Percentiles rank a stretch among this genome's conserved stretches.
These are phyloP conservation scores for Epinephelus coioides DNA, from an alignment of 2,797 vertebrate species.

Conservation along the genomic window DNA sequence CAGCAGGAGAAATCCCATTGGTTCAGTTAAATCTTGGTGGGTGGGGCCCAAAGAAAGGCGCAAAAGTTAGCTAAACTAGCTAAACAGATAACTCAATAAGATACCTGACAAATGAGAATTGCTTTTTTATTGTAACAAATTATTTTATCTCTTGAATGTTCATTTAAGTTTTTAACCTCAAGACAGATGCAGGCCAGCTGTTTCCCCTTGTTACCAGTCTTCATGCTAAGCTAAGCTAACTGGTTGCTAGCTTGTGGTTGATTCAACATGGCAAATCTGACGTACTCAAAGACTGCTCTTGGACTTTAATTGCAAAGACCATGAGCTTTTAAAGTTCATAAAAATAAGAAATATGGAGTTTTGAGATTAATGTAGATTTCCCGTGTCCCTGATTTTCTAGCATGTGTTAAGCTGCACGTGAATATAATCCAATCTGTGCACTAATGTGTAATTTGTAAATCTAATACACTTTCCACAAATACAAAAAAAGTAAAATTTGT, in stretches of 20 bases:
- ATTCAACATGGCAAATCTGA: too few species aligned
- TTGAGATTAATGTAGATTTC: neutral
- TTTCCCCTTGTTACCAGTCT: too few species aligned
- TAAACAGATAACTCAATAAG: neutral
- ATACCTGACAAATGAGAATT: too few species aligned
- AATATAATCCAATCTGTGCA: neutral
- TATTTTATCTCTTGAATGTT: neutral
- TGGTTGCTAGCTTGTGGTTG: too few species aligned
- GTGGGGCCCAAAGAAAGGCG: neutral
- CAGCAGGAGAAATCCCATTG: neutral
- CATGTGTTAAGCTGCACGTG: neutral
- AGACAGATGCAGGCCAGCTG: too few species aligned
- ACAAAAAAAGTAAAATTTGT: too few species aligned
- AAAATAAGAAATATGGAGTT: neutral
- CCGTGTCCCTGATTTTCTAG: neutral
- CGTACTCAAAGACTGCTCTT: too few species aligned
- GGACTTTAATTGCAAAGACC: neutral
- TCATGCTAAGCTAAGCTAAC: too few species aligned
- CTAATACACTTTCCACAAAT: too few species aligned
- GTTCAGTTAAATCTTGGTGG: neutral
- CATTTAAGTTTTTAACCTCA: neutral
- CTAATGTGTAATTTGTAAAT: too few species aligned
- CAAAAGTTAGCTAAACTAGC: neutral
- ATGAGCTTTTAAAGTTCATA: neutral
- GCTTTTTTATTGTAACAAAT: neutral